These are phyloP conservation scores for Nysson spinosus DNA, from an alignment of 2,888 invertebrate genomes.

Conservation along the genomic window DNA sequence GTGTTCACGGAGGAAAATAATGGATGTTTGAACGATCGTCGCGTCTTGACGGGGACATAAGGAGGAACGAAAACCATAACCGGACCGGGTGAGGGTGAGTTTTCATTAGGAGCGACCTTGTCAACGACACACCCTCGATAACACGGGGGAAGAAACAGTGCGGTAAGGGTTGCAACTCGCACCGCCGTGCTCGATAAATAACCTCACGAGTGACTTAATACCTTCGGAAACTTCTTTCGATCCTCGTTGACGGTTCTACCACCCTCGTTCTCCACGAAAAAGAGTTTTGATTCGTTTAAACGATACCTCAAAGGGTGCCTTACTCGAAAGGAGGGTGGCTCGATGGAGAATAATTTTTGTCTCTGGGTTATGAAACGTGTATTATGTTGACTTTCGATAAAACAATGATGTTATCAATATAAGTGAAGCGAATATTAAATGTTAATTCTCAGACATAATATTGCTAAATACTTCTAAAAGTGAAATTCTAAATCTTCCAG, in stretches of 20 bases:
- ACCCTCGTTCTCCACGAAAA: slow-evolving; percentile 13
- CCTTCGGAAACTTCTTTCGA: slow-evolving; percentile 63
- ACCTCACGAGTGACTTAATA: slow-evolving; percentile 70
- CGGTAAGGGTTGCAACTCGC: slow-evolving; percentile 64
- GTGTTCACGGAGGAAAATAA: slow-evolving; percentile 40
- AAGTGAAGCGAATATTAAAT: too few species aligned
- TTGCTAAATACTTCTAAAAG: too few species aligned
- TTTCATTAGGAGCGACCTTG: slow-evolving; percentile 71
- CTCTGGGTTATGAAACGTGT: too few species aligned
- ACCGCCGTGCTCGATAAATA: slow-evolving; percentile 67
- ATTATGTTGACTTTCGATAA: too few species aligned
- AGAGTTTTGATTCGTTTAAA: slow-evolving; percentile 31
- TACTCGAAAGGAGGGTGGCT: too few species aligned
- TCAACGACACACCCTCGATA: slow-evolving; percentile 67
- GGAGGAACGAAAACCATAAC: slow-evolving; percentile 40
- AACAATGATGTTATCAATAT: too few species aligned
- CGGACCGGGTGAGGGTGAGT: slow-evolving; percentile 62
- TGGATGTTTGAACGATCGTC: slow-evolving; percentile 53
- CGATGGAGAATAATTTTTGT: too few species aligned
- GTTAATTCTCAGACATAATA: too few species aligned
- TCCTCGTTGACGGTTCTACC: slow-evolving; percentile 26
- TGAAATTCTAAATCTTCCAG: too few species aligned
- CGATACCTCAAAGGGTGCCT: slow-evolving; percentile 10
- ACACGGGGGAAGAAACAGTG: slow-evolving; percentile 63
- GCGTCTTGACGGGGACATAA: slow-evolving; percentile 36